phyloP scores from a whole-genome alignment of 2,797 vertebrate species.

The Pipistrellus nathusii region DNA sequence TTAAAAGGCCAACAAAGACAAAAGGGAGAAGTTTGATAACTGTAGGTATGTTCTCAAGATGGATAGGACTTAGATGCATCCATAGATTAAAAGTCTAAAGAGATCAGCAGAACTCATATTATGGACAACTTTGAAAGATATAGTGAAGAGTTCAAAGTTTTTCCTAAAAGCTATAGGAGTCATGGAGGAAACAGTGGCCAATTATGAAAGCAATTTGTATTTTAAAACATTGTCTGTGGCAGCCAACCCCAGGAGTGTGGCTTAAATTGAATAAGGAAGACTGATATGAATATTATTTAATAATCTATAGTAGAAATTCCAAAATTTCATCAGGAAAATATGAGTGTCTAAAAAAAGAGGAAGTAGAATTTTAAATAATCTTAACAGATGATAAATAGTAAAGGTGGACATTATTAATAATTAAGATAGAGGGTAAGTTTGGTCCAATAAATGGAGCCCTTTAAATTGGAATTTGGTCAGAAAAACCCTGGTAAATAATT shows the following conservation, averaged over 20 bases:
- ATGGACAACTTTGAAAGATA: background rate
- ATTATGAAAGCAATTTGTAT: constrained; percentile 33
- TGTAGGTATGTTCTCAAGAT: background rate
- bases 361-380: background rate
- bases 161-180: constrained; percentile 4
- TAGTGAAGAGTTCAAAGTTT: background rate
- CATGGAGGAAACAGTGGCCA: background rate
- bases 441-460: constrained; percentile 60
- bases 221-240: constrained; percentile 59
- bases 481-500: constrained; percentile 80
- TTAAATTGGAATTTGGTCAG: constrained; percentile 80
- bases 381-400: constrained; percentile 26
- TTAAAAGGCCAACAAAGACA: background rate
- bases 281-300: constrained; percentile 10
- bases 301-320: constrained; percentile 15
- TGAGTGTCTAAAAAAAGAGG: background rate
- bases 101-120: background rate
- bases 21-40: background rate
- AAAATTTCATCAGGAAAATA: constrained; percentile 44
- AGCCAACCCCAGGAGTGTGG: background rate
- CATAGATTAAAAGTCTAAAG: background rate
- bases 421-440: constrained; percentile 65
- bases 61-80: background rate
- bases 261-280: background rate
- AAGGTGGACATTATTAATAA: constrained; percentile 64